These are phyloP conservation scores for Pocillopora damicornis DNA, from an alignment of 64 coral and sea anemone genomes.

Conservation along the genomic window DNA sequence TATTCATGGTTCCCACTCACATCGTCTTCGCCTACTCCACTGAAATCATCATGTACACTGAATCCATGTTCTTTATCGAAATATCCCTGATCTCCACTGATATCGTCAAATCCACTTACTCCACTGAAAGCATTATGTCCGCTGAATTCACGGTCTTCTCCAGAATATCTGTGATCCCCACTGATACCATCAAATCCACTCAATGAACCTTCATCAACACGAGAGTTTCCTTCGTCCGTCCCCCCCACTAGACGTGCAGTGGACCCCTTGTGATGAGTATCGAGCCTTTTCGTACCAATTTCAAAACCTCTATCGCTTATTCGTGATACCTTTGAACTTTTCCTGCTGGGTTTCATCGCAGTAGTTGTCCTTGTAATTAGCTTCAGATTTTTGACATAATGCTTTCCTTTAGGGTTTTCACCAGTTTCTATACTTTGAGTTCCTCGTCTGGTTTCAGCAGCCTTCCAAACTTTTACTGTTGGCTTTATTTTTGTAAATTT, in stretches of 20 bases:
- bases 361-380: background rate
- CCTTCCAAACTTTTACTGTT: background rate
- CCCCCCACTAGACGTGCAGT: background rate
- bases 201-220: background rate
- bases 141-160: background rate
- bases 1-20: background rate
- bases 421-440: background rate
- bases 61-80: no score
- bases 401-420: background rate
- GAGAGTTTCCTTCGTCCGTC: background rate
- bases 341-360: background rate
- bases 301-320: background rate
- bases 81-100: background rate
- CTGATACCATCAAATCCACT: background rate
- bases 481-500: no score
- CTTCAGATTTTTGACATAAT: background rate
- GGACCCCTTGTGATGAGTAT: background rate
- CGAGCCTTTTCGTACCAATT: background rate
- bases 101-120: background rate
- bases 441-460: background rate
- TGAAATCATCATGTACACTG: background rate
- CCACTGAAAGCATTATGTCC: background rate
- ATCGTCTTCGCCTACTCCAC: background rate
- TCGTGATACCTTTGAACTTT: background rate
- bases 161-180: background rate